phyloP scores from a whole-genome alignment of 2,888 invertebrate genomes.

The Aromia moschata region DNA sequence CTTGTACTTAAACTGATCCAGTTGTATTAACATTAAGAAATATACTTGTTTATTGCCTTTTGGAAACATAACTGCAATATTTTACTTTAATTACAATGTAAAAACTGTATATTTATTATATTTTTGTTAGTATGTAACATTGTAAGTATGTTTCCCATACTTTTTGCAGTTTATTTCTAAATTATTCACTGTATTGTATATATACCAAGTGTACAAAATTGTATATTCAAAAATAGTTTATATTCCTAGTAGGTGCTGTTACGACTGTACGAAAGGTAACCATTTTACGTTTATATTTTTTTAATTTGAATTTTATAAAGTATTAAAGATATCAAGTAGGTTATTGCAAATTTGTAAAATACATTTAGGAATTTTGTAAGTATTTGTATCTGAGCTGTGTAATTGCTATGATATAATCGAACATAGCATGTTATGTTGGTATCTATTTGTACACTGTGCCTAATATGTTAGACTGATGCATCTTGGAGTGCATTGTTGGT shows the following conservation, averaged over 20 bases:
- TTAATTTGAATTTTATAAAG: slow-evolving; percentile 9
- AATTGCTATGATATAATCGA: slow-evolving; percentile 41
- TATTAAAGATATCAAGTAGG: slow-evolving; percentile 9
- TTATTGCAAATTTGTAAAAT: slow-evolving; percentile 22
- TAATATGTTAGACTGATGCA: slow-evolving; percentile 59
- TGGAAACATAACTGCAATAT: neutral
- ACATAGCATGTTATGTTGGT: slow-evolving; percentile 55
- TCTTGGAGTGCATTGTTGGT: slow-evolving; percentile 45
- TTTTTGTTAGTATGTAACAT: neutral
- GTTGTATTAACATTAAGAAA: too few species aligned
- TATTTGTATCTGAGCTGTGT: slow-evolving; percentile 18
- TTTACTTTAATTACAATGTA: neutral
- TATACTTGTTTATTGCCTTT: too few species aligned
- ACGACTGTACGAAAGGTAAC: neutral
- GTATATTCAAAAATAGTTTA: slow-evolving; percentile 26
- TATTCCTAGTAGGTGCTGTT: slow-evolving; percentile 16
- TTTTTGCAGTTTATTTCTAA: slow-evolving; percentile 28
- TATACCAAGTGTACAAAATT: slow-evolving; percentile 23
- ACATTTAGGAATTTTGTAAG: too few species aligned
- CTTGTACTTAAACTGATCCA: too few species aligned
- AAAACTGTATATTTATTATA: neutral
- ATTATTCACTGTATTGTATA: slow-evolving; percentile 23
- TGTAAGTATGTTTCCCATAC: slow-evolving; percentile 12
- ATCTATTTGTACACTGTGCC: slow-evolving; percentile 60
- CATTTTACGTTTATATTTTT: slow-evolving; percentile 7